phyloP scores from a whole-genome alignment of 2,113 vertebrate species.

The Rafetus swinhoei region DNA sequence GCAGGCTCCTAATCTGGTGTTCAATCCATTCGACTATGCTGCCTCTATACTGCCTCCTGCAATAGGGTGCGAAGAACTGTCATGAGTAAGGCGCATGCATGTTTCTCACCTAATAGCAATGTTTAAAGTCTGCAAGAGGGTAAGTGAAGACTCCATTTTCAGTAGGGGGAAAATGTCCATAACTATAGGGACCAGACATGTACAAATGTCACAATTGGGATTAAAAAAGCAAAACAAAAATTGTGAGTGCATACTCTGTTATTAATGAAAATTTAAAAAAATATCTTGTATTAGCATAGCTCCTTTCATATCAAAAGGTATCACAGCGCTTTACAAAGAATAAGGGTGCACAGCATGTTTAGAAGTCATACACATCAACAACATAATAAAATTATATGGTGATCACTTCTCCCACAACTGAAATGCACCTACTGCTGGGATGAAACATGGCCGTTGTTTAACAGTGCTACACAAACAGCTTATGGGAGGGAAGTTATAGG shows the following conservation, averaged over 20 bases:
- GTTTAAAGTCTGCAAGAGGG: neutral
- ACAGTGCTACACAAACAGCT: neutral
- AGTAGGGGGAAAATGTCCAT: neutral
- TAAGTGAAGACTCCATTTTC: conserved; percentile 16
- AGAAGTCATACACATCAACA: neutral
- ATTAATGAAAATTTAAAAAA: neutral
- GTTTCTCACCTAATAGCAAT: neutral
- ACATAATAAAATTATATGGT: neutral
- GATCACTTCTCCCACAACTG: neutral
- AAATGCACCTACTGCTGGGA: neutral
- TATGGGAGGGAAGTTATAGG: neutral
- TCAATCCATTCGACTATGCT: neutral
- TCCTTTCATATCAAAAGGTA: neutral
- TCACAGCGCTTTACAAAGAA: conserved; percentile 12
- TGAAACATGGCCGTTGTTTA: conserved; percentile 3
- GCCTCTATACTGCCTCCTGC: neutral
- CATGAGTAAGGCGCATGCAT: neutral
- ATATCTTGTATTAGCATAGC: neutral
- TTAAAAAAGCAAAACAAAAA: neutral
- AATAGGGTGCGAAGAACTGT: neutral
- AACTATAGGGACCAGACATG: neutral
- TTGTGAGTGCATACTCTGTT: neutral
- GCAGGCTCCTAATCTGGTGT: neutral
- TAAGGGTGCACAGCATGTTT: neutral
- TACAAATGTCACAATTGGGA: neutral